Percentiles rank a stretch among this genome's conserved stretches.
These are phyloP conservation scores for Pheosia gnoma DNA, from an alignment of 2,888 invertebrate species.

Conservation along the genomic window DNA sequence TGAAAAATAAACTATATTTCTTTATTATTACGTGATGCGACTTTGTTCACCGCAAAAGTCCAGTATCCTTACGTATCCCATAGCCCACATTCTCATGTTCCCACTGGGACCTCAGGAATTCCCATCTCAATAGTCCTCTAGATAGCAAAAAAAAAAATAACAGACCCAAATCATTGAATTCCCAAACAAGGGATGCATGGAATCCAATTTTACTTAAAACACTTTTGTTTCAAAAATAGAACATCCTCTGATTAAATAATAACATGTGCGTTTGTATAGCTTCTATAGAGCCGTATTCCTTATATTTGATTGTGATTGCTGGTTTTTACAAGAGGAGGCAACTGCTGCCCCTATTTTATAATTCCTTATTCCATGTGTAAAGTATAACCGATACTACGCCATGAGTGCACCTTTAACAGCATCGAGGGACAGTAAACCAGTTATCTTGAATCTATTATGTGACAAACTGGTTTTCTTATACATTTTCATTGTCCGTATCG, in stretches of 20 bases:
- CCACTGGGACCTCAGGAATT: neutral
- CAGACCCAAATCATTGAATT: neutral
- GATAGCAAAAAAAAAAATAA: neutral
- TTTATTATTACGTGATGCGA: too few relatives aligned
- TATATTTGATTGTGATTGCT: too few relatives aligned
- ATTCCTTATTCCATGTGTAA: neutral
- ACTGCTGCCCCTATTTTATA: neutral
- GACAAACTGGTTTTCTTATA: neutral
- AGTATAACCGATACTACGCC: neutral
- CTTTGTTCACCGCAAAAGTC: too few relatives aligned
- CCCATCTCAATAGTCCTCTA: neutral
- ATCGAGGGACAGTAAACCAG: neutral
- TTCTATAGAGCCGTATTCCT: too few relatives aligned
- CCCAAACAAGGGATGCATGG: too few relatives aligned
- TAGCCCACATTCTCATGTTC: neutral
- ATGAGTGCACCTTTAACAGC: neutral
- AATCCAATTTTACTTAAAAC: too few relatives aligned
- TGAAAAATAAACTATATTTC: too few relatives aligned
- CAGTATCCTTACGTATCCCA: too few relatives aligned
- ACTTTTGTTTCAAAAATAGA: too few relatives aligned
- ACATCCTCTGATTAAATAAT: too few relatives aligned
- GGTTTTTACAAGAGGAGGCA: too few relatives aligned
- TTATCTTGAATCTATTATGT: neutral
- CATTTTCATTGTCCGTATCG: constrained; percentile 3
- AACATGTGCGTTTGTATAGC: too few relatives aligned